phyloP scores from a whole-genome alignment of 2,888 invertebrate species.

The Lasioglossum villosulum region DNA sequence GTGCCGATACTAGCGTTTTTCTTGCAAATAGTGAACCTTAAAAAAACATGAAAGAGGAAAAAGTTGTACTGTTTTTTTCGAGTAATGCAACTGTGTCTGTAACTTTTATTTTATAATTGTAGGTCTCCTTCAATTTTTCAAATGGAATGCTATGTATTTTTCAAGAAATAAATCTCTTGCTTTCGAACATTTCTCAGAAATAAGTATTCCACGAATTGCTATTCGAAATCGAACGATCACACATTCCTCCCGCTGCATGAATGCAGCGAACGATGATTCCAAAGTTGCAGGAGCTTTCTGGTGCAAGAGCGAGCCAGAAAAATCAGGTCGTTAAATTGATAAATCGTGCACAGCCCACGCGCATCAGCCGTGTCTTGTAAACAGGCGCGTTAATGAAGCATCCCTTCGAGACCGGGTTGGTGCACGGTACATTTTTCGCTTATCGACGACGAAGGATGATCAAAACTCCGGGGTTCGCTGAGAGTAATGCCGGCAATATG shows the following conservation, averaged over 20 bases:
- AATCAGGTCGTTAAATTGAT: conserved; percentile 64
- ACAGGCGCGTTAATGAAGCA: conserved; percentile 66
- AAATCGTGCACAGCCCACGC: conserved; percentile 55
- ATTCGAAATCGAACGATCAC: not conserved
- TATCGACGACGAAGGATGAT: conserved; percentile 55
- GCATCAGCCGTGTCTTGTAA: conserved; percentile 53
- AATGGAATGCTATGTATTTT: too few relatives aligned
- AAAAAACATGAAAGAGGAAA: too few relatives aligned
- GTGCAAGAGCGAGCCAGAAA: conserved; percentile 36
- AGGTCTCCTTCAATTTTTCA: too few relatives aligned
- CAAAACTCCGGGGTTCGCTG: conserved; percentile 48
- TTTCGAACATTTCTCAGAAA: not conserved
- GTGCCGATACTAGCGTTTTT: too few relatives aligned
- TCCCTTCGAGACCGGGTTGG: conserved; percentile 41
- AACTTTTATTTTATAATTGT: too few relatives aligned
- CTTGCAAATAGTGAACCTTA: too few relatives aligned
- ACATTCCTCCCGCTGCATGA: not conserved
- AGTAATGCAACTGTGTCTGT: too few relatives aligned
- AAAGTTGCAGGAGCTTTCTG: not conserved
- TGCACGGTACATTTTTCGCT: conserved; percentile 59
- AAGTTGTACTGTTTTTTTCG: too few relatives aligned
- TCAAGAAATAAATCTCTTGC: not conserved
- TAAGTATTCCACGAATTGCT: too few relatives aligned
- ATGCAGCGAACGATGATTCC: not conserved
- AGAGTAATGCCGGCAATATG: conserved; percentile 31